Conservation (phyloP, 2,888 invertebrate species). For the Koerneria pararmatus region DNA sequence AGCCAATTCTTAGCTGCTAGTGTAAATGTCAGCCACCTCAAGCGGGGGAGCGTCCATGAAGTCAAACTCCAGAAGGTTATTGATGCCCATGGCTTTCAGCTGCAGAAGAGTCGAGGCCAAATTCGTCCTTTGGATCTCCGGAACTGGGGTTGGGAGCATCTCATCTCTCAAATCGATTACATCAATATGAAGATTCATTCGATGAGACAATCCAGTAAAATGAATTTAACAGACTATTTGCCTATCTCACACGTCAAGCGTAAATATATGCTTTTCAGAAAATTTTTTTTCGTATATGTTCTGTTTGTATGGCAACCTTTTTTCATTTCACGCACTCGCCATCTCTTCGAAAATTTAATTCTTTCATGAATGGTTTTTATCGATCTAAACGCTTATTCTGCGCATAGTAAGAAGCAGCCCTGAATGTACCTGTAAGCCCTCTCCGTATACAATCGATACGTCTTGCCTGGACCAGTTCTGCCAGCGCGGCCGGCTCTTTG, state of each 20-base stretch:
- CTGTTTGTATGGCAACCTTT: too few relatives aligned
- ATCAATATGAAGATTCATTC: too few relatives aligned
- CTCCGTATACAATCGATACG: slow-evolving; percentile 93
- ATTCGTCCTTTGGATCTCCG: slow-evolving; percentile 97
- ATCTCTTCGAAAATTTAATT: too few relatives aligned
- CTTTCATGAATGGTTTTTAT: background rate
- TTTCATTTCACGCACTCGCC: too few relatives aligned
- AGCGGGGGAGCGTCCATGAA: slow-evolving; percentile 98
- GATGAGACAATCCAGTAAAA: too few relatives aligned
- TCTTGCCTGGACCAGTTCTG: slow-evolving; percentile 94
- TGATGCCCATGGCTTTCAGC: slow-evolving; percentile 98
- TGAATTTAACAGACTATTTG: too few relatives aligned
- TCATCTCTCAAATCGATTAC: slow-evolving; percentile 75
- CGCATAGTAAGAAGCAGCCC: background rate
- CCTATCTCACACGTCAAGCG: too few relatives aligned
- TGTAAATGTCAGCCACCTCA: slow-evolving; percentile 50
- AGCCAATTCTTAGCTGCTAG: too few relatives aligned
- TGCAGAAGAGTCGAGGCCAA: slow-evolving; percentile 90
- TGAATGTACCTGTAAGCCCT: slow-evolving; percentile 76
- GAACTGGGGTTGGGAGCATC: slow-evolving; percentile 95
- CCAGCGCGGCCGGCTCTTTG: slow-evolving; percentile 94
- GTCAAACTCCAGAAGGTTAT: slow-evolving; percentile 93
- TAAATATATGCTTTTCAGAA: too few relatives aligned
- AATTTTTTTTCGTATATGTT: too few relatives aligned
- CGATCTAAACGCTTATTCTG: background rate